Evolutionary conservation across 2,113 vertebrate species (phyloP), one percentile per base, ranked within the genome.

Genomic region (Indicator maculatus): DNA sequence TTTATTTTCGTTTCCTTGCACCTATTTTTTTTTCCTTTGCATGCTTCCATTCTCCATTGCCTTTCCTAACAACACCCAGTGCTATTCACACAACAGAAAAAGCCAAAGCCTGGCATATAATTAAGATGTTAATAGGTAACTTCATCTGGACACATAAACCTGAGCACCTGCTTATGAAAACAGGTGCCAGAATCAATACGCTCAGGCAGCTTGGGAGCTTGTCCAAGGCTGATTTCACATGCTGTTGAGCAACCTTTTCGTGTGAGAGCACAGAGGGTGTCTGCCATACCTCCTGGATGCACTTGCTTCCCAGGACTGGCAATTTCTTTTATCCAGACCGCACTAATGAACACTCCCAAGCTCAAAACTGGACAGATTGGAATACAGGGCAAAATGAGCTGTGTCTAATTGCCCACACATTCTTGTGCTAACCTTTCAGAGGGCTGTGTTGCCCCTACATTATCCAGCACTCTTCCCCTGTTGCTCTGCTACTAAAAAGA

Each of bases 131-230:
- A 90, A 93, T 74, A 91, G 64, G 67, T 73, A 89, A 88, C 64
- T 92, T 93, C 87, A 87, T 83, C 83, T 92, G 84, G 71, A 85
- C 77, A 92, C 70, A 89, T 75, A 92, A 95, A 91, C 64, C 78
- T 59, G 66, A 89, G 77, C 77, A 89, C 89, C 86, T 84, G 86
- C 71, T 61, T 73, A 55, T 55, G 81, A 78, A 70, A 73, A 45
- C 66, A 47, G 78, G 59, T 94, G 91, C 89, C 93, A 94, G 67
- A 96, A 87, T 89, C 82, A 89, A 96, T 86, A 76, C 0, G 0
- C 19, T 83, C 11, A 6, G 59, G 70, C 86, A 90, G 81, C 33
- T 55, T 91, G 89, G 84, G 84, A 87, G 50, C 75, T 75, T 45
- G 31, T 82, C 84, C 72, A 45, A 69, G 78, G 41, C 61, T 89